phyloP scores from a whole-genome alignment of 2,113 vertebrate species.

The Acanthochromis polyacanthus region DNA sequence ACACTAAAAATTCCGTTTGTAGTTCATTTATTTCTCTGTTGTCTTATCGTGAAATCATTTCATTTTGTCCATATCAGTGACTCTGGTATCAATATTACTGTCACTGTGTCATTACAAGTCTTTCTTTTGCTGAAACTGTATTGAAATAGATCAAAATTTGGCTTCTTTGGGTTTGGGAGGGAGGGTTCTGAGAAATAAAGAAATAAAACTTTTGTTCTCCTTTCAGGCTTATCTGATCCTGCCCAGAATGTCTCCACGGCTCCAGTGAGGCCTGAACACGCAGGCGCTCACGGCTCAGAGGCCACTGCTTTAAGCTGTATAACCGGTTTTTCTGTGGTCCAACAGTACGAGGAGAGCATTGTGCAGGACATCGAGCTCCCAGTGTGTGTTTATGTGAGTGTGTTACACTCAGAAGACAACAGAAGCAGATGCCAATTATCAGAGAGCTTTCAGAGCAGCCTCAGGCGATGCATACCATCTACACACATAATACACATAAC shows the following conservation, averaged over 20 bases:
- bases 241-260: slow-evolving; percentile 7
- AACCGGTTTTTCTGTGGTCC: slow-evolving; percentile 49
- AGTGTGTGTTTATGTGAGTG: slow-evolving; percentile 21
- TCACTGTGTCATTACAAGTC: too few relatives aligned
- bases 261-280: slow-evolving; percentile 10
- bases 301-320: slow-evolving; percentile 21
- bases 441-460: slow-evolving; percentile 39
- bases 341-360: slow-evolving; percentile 32
- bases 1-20: background rate
- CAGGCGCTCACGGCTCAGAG: slow-evolving; percentile 33
- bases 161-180: too few relatives aligned
- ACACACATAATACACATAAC: slow-evolving; percentile 24
- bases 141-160: slow-evolving; percentile 6
- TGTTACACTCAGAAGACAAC: slow-evolving; percentile 32
- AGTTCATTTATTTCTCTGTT: background rate
- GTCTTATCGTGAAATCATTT: too few relatives aligned
- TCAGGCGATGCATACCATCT: slow-evolving; percentile 31
- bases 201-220: slow-evolving; percentile 24
- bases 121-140: background rate
- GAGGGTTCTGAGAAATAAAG: background rate
- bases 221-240: slow-evolving; percentile 31
- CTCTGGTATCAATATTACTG: too few relatives aligned
- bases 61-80: too few relatives aligned
- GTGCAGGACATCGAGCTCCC: slow-evolving; percentile 20
- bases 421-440: slow-evolving; percentile 47